Evolutionary conservation across 2,797 vertebrate species (phyloP), one percentile per base, ranked within the genome.

Genomic region (Australoheros facetus): DNA sequence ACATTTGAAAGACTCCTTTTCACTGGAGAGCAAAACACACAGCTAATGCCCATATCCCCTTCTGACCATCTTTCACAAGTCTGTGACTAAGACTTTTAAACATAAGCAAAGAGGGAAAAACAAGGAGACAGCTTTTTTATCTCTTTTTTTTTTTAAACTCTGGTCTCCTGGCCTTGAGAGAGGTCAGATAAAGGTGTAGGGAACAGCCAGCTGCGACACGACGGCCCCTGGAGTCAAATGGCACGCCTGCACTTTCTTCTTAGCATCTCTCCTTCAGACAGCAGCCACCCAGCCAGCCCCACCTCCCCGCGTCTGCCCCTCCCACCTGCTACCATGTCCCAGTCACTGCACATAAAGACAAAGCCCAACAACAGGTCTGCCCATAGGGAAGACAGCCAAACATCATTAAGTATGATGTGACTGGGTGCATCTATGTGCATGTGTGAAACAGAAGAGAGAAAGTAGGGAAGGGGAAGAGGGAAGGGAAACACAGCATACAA

Each of bases 181-280:
- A 92, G 92, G 94, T 92, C 90, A 92, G 62, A 77, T 87, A 77
- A 87, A 91, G 77, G 89, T 89, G 83, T 78, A 80, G 37, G 28
- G 21, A 85, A 71, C 16, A 77, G 83, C 66, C 88, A 90, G 87
- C 81, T 89, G 89, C 51, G 64, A 73, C 86, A 85, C 64, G 8
- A 56, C 55, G 75, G 77, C 83, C 89, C 85, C 89, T 71, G 81
- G 85, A 85, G 89, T 89, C 87, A 84, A 86, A 84, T 75, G 85
- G 71, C 82, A 79, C 8, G 60, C 69, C 71, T 80, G 87, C 7
- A 58, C 74, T 73, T 83, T 78, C 80, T 79, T 82, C 82, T 73
- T 75, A 73, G 66, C 60, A 26, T 87, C 81, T 81, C 81, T 75
- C 71, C 75, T 80, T 55, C 77, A 87, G 80, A 88, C 82, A 83